These are phyloP conservation scores for Morphnarchus princeps DNA, from an alignment of 2,113 vertebrate species.

Conservation along the genomic window DNA sequence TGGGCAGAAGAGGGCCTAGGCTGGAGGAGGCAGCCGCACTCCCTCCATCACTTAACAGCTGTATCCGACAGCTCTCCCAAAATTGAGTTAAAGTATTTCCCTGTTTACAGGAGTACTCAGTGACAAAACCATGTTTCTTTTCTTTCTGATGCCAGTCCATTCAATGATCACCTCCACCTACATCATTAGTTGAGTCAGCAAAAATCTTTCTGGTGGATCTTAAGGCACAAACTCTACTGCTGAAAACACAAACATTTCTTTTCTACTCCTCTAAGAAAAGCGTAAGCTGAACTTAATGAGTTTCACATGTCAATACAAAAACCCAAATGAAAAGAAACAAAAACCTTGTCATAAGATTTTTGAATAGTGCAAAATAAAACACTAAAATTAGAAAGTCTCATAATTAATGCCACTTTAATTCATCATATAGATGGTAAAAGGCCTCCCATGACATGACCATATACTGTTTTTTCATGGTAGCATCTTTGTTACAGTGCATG, in stretches of 20 bases:
- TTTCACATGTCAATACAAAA: not conserved
- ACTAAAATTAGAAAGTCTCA: not conserved
- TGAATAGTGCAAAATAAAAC: not conserved
- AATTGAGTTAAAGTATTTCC: not conserved
- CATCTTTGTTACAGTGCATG: not conserved
- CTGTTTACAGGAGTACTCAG: not conserved
- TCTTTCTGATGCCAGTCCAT: not conserved
- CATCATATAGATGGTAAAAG: not conserved
- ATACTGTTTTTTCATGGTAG: not conserved
- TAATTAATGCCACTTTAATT: not conserved
- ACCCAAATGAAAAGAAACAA: not conserved
- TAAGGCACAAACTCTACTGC: not conserved
- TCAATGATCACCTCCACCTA: not conserved
- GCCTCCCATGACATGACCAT: not conserved
- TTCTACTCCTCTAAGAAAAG: not conserved
- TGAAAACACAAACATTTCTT: not conserved
- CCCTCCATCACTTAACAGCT: not conserved
- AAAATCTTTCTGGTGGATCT: not conserved
- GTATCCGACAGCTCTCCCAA: not conserved
- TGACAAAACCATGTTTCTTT: not conserved
- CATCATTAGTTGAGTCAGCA: not conserved
- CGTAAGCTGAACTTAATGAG: not conserved
- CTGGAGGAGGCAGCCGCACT: not conserved
- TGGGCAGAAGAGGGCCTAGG: not conserved
- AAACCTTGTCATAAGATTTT: not conserved